Conservation (phyloP, 2,888 invertebrate species). For the Ferdinandea cuprea region DNA sequence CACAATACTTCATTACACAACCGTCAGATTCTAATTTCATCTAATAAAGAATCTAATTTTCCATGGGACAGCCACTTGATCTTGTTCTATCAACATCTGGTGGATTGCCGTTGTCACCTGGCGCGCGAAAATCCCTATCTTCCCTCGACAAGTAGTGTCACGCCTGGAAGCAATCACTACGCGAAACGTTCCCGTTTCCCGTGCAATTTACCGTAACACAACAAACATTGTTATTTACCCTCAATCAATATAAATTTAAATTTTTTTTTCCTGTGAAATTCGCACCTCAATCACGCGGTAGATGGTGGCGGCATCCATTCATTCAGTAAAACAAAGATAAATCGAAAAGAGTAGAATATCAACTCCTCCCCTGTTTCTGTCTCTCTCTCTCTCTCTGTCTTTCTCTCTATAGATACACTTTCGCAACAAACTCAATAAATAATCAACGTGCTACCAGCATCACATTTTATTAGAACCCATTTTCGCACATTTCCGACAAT, state of each 20-base stretch:
- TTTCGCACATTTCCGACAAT: constrained; percentile 53
- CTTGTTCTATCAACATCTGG: constrained; percentile 40
- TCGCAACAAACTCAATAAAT: constrained; percentile 57
- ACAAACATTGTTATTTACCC: background rate
- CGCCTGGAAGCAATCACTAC: constrained; percentile 27
- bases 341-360: constrained; percentile 11
- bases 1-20: constrained; percentile 49
- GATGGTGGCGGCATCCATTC: constrained; percentile 49
- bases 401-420: background rate
- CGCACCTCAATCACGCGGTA: constrained; percentile 55
- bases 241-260: constrained; percentile 54
- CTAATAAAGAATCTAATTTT: constrained; percentile 66
- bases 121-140: background rate
- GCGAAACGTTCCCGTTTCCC: constrained; percentile 3
- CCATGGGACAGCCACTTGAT: constrained; percentile 58
- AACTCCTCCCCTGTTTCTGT: background rate
- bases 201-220: constrained; percentile 14
- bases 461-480: constrained; percentile 56
- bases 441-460: constrained; percentile 46
- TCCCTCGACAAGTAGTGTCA: background rate
- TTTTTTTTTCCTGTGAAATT: constrained; percentile 62
- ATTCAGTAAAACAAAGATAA: constrained; percentile 51
- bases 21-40: constrained; percentile 43
- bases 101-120: background rate
- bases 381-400: background rate